phyloP scores from a whole-genome alignment of 2,888 invertebrate genomes.

The Belgica antarctica region DNA sequence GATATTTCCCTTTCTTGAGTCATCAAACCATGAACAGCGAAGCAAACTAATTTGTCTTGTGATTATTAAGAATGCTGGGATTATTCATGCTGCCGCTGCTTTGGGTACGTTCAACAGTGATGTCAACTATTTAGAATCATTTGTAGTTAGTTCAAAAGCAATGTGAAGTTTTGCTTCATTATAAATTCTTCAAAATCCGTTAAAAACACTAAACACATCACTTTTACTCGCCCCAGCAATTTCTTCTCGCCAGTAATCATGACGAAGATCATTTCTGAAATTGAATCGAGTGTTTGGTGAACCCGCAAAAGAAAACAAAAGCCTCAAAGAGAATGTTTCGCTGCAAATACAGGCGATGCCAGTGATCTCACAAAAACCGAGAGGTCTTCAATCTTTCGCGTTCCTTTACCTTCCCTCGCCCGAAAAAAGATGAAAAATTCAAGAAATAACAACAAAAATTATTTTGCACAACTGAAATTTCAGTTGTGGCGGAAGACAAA shows the following conservation, averaged over 20 bases:
- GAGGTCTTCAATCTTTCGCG: conserved; percentile 35
- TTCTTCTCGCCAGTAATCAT: too few relatives aligned
- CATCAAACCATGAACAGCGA: conserved; percentile 32
- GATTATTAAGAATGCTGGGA: conserved; percentile 21
- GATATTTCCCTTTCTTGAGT: background rate
- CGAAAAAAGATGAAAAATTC: too few relatives aligned
- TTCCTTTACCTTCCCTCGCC: background rate
- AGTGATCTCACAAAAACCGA: conserved; percentile 2
- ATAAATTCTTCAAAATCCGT: too few relatives aligned
- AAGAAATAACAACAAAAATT: background rate
- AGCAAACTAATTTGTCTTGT: conserved; percentile 29
- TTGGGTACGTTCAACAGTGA: too few relatives aligned
- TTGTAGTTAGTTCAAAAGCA: background rate
- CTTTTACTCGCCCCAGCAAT: too few relatives aligned
- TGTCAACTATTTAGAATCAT: too few relatives aligned
- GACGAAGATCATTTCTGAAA: conserved; percentile 6
- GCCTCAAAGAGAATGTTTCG: background rate
- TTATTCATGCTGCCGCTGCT: background rate
- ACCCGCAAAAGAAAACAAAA: background rate
- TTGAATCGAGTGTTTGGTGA: background rate
- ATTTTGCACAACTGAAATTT: background rate
- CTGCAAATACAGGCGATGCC: background rate
- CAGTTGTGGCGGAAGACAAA: background rate
- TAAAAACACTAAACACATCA: too few relatives aligned
- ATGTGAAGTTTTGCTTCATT: too few relatives aligned